Percentiles rank a stretch among this genome's conserved stretches.
Evolutionary conservation across 2,797 vertebrate genomes (phyloP).

Genomic region (Coilia nasus): DNA sequence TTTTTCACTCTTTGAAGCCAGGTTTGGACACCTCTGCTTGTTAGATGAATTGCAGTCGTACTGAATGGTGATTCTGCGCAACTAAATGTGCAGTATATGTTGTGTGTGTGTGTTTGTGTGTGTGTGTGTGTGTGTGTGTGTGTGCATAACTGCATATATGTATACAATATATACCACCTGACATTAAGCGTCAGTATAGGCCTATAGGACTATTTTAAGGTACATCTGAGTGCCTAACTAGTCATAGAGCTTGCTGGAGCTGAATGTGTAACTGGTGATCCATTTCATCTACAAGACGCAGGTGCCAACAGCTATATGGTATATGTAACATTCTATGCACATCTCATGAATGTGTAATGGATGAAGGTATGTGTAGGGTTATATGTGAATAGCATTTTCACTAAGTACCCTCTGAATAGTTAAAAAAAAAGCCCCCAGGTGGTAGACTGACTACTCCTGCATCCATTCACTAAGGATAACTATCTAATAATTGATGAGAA

Average conservation of each 20-base stretch:
- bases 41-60: too few species aligned
- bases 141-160: too few species aligned
- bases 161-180: too few species aligned
- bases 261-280: not conserved
- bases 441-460: slow-evolving; percentile 47
- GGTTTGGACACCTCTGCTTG: too few species aligned
- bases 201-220: not conserved
- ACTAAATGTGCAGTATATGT: too few species aligned
- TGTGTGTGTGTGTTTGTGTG: too few species aligned
- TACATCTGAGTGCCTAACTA: not conserved
- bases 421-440: slow-evolving; percentile 51
- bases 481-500: slow-evolving; percentile 63
- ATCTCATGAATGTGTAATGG: slow-evolving; percentile 17
- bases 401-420: slow-evolving; percentile 47
- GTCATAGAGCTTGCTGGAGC: not conserved
- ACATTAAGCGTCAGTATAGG: too few species aligned
- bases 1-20: too few species aligned
- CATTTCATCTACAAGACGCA: not conserved
- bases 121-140: too few species aligned
- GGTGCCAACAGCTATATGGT: not conserved
- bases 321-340: not conserved
- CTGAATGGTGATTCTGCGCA: too few species aligned
- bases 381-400: slow-evolving; percentile 36
- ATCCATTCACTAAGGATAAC: slow-evolving; percentile 51
- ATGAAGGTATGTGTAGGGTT: not conserved